Evolutionary conservation across 1,140 invertebrate species (phyloP), one percentile per base, ranked within the genome.

Genomic region (Sycobia sp.): DNA sequence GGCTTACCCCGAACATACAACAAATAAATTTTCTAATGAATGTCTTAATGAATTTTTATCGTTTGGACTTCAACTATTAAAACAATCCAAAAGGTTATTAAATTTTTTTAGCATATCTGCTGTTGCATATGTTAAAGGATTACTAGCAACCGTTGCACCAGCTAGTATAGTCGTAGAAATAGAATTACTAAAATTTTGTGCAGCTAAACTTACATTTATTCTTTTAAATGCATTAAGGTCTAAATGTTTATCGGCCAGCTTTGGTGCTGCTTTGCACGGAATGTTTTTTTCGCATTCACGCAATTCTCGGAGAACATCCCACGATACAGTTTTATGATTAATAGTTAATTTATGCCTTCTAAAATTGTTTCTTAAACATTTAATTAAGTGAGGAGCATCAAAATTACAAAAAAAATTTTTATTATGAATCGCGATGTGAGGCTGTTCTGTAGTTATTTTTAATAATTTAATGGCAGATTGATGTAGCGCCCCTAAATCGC

Each of bases 161-260:
- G 65, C 51, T 13, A 60, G 51, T 14, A 70, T 9, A 14, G 69
- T 65, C 16, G 36, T 20, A 18, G 67, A 27, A 20, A 70, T 53
- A 0, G 65, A 41, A 20, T 64, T 46, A 51, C 69, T 68, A 23
- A 69, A 69, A 23, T 67, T 60, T 55, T 67, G 63, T 3, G 61
- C 56, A 20, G 68, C 60, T 20, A 61, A 46, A 14, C 29, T 60
- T n/a, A 69, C 68, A 13, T 51, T 65, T 58, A 67, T 65, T 57
- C 36, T 36, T 14, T 60, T 29, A 50, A 67, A 65, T 4, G 22
- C 14, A 20, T 51, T 44, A 11, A 62, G 62, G n/a, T 64, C 14
- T 22, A 69, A 14, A 38, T 67, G 59, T 32, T 38, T 34, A 9
- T 64, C 46, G 7, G 68, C 62, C 36, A 70, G 44, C 50, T 66